Conservation (phyloP, 2,888 invertebrate genomes). For the Ichneumoninae sp. region DNA sequence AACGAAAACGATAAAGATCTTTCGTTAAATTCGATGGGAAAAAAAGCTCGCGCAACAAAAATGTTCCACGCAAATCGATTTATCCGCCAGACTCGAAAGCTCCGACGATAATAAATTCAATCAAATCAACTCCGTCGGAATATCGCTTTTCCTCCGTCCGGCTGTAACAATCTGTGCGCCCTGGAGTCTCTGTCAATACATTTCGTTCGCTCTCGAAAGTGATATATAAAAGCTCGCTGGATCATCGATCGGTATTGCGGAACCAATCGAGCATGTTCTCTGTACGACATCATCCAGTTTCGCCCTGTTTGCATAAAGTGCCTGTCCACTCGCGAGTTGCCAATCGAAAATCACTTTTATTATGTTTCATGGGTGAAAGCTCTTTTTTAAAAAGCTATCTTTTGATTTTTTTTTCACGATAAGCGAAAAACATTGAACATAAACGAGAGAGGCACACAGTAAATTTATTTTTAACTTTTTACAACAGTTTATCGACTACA, state of each 20-base stretch:
- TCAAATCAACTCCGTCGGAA: constrained; percentile 28
- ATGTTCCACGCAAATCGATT: not conserved
- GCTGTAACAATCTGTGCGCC: not conserved
- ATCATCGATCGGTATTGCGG: not conserved
- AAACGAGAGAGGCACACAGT: not conserved
- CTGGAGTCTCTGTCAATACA: not conserved
- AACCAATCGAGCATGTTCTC: constrained; percentile 44
- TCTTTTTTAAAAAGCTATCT: not conserved
- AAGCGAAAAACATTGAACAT: not conserved
- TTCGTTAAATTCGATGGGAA: not conserved
- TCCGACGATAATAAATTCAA: constrained; percentile 25
- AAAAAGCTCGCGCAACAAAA: not conserved
- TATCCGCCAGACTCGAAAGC: not conserved
- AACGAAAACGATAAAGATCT: not conserved
- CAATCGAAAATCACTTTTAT: not conserved
- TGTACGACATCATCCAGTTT: constrained; percentile 47
- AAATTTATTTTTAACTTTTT: too few relatives aligned
- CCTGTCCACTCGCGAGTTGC: not conserved
- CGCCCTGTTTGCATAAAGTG: constrained; percentile 35
- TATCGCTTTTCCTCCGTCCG: constrained; percentile 6
- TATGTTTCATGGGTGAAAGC: not conserved
- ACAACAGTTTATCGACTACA: too few relatives aligned
- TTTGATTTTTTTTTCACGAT: not conserved
- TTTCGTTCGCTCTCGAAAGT: not conserved
- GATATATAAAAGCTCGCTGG: not conserved